Conservation (phyloP, 2,113 vertebrate species). For the Calcarius ornatus region DNA sequence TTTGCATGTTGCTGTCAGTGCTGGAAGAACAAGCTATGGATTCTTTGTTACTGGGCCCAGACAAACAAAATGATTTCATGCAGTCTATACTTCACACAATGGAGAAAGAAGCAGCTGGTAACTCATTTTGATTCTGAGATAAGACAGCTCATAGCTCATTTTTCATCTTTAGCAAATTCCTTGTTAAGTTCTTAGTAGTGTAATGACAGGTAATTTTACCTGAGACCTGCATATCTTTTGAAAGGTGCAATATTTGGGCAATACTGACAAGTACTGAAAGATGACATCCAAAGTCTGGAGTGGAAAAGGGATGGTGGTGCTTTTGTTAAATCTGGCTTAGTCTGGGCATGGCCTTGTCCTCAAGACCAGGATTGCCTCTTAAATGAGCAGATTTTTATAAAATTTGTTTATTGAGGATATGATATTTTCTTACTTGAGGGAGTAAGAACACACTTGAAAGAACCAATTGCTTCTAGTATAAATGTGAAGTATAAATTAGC, state of each 20-base stretch:
- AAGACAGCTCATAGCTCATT: background rate
- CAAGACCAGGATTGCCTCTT: background rate
- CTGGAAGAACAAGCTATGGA: constrained; percentile 88
- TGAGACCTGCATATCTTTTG: background rate
- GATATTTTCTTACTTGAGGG: background rate
- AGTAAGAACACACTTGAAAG: background rate
- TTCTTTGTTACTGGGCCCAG: constrained; percentile 78
- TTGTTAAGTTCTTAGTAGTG: background rate
- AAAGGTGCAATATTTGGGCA: background rate
- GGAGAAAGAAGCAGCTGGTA: constrained; percentile 74
- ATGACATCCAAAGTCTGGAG: background rate
- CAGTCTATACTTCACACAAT: constrained; percentile 83
- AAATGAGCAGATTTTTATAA: background rate
- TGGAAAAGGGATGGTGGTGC: background rate
- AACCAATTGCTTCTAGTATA: background rate
- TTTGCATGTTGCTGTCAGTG: constrained; percentile 86
- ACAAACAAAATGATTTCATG: constrained; percentile 82
- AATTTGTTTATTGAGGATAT: background rate
- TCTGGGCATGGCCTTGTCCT: background rate
- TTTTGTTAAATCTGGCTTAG: background rate
- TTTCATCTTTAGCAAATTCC: background rate
- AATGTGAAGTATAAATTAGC: background rate
- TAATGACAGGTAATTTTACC: background rate
- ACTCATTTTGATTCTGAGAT: background rate
- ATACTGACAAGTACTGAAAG: background rate